phyloP scores from a whole-genome alignment of 2,888 invertebrate genomes.

The Rhamphomyia laevipes region DNA sequence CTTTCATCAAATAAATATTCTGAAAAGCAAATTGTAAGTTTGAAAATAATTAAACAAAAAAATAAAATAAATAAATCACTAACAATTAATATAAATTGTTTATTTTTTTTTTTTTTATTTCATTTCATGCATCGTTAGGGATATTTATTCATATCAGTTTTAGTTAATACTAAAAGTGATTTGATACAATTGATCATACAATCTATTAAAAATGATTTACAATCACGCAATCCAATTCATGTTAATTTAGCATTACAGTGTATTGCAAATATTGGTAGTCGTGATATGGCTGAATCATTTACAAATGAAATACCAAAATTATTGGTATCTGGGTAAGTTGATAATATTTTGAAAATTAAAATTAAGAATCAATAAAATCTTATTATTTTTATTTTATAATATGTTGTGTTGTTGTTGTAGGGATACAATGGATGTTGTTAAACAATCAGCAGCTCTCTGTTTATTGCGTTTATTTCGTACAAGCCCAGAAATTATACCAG shows the following conservation, averaged over 20 bases:
- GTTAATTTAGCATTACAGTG: constrained; percentile 98
- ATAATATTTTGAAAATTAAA: not conserved
- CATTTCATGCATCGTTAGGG: constrained; percentile 51
- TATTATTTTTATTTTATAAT: not conserved
- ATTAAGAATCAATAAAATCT: not conserved
- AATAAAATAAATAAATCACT: not conserved
- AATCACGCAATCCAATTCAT: constrained; percentile 93
- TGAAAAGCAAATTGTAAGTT: constrained; percentile 94
- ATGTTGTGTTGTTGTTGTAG: constrained; percentile 36
- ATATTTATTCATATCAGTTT: constrained; percentile 97
- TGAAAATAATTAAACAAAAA: not conserved
- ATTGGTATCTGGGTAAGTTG: constrained; percentile 81
- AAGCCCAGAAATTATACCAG: constrained; percentile 90
- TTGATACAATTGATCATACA: constrained; percentile 98
- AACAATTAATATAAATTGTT: not conserved
- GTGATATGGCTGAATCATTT: constrained; percentile 99
- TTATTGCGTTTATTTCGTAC: constrained; percentile 87
- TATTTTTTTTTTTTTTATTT: constrained; percentile 1
- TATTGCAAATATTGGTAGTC: constrained; percentile 98
- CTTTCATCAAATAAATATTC: constrained; percentile 99
- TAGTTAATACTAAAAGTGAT: constrained; percentile 98
- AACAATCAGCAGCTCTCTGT: constrained; percentile 97
- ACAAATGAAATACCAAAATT: constrained; percentile 96
- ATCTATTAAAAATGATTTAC: constrained; percentile 97
- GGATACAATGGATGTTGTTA: constrained; percentile 98